Evolutionary conservation across 1,140 invertebrate species (phyloP), one percentile per base, ranked within the genome.

Genomic region (Latrodectus geometricus): DNA sequence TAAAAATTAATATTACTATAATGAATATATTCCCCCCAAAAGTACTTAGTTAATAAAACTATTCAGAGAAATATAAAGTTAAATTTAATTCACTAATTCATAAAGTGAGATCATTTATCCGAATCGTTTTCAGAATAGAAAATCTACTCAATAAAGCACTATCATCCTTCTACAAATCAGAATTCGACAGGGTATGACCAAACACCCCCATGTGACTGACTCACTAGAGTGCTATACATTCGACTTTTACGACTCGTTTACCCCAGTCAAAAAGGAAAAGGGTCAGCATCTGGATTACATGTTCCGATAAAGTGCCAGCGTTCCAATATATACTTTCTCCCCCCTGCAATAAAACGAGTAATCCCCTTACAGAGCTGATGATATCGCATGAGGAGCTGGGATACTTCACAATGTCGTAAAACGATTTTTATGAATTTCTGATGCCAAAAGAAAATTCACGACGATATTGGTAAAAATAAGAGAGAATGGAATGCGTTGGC

Each of bases 201-300:
- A 50, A 69, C 20, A 50, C 48, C 66, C 78, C 65, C 65, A 4
- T 4, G 68, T 69, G 78, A 70, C 66, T 69, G 78, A 70, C 66
- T 70, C 66, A 70, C 76, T 20, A 49, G 9, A 15, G 61, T 56
- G 76, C 49, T 61, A 49, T 80, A 23, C 78, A 70, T 66, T 80
- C 54, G 78, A 80, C 78, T 80, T 80, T 80, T 80, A 80, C 78
- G 78, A 80, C n/a, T 8, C 23, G 9, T n/a, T 48, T 23, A 49
- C 35, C 48, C 48, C 35, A n/a, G 14, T 69, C 17, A 69, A 69
- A 50, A 61, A 65, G 68, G 50, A 78, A 69, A 23, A n/a, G 68
- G 78, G 78, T 80, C 78, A 80, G 66, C 68, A 14, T 49, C 12
- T 35, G 12, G 35, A 54, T 54, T 75, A n/a, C 61, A 35, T 50